A percentile compares a stretch with the other conserved stretches of the same genome.
These are phyloP conservation scores for Acanthurus leucopareius DNA, from an alignment of 2,797 vertebrate genomes.

Conservation along the genomic window DNA sequence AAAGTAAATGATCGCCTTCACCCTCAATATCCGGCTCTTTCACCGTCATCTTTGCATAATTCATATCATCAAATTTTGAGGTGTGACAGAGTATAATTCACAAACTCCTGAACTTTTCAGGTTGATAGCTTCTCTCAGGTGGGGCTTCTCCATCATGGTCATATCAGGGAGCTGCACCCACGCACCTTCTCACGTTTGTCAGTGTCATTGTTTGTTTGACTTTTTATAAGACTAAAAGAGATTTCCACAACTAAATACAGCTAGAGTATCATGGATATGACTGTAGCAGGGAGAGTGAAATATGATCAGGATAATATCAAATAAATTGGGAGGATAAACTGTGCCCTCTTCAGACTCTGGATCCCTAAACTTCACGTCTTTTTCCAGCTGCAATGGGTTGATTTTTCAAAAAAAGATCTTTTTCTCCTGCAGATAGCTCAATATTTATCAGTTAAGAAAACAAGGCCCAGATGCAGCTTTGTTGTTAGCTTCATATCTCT, in stretches of 20 bases:
- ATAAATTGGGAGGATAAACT: slow-evolving; percentile 28
- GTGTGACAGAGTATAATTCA: slow-evolving; percentile 69
- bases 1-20: slow-evolving; percentile 80
- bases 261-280: slow-evolving; percentile 7
- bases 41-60: slow-evolving; percentile 76
- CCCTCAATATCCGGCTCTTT: slow-evolving; percentile 79
- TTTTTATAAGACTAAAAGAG: slow-evolving; percentile 8
- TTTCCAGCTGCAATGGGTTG: slow-evolving; percentile 28
- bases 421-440: slow-evolving; percentile 49
- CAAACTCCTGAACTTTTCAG: slow-evolving; percentile 70
- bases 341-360: background rate
- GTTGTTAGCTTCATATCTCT: slow-evolving; percentile 53
- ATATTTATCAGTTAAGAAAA: slow-evolving; percentile 67
- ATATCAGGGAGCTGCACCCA: slow-evolving; percentile 22
- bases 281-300: background rate
- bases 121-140: slow-evolving; percentile 50
- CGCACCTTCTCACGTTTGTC: background rate
- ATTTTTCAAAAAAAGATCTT: slow-evolving; percentile 20
- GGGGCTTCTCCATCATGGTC: slow-evolving; percentile 54
- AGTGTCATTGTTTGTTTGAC: slow-evolving; percentile 33
- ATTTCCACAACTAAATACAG: background rate
- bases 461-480: slow-evolving; percentile 62
- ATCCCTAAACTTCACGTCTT: slow-evolving; percentile 15
- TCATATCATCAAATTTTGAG: slow-evolving; percentile 74
- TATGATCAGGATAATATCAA: slow-evolving; percentile 1